phyloP scores from a whole-genome alignment of 2,797 vertebrate species.

The Dallia pectoralis region DNA sequence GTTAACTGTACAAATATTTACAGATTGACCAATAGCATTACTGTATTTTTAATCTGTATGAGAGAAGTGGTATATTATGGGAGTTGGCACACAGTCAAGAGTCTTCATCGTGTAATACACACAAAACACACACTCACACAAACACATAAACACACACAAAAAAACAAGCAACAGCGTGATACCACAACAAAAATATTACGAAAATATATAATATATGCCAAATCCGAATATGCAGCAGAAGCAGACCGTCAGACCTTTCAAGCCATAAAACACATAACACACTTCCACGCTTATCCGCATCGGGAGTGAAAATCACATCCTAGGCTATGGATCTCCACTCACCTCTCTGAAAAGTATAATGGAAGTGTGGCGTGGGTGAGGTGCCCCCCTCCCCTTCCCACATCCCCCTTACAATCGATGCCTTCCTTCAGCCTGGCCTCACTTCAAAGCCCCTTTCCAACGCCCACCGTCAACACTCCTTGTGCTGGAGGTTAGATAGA shows the following conservation, averaged over 20 bases:
- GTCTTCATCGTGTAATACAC: conserved; percentile 51
- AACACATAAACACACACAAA: conserved; percentile 28
- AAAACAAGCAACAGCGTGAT: conserved; percentile 34
- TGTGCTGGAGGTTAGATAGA: conserved; percentile 63
- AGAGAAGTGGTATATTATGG: conserved; percentile 41
- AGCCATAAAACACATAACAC: conserved; percentile 48
- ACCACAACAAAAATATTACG: conserved; percentile 31
- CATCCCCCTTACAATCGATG: conserved; percentile 68
- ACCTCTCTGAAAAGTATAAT: conserved; percentile 30
- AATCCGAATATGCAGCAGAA: conserved; percentile 47
- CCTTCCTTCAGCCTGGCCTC: conserved; percentile 69
- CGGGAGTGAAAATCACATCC: conserved; percentile 30
- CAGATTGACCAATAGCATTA: no score
- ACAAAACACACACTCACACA: conserved; percentile 12
- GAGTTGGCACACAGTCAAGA: conserved; percentile 57
- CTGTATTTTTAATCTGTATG: no score
- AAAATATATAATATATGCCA: neutral
- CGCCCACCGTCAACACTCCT: conserved; percentile 27
- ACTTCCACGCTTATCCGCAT: conserved; percentile 53
- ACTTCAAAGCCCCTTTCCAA: conserved; percentile 66
- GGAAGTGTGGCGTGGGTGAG: conserved; percentile 45
- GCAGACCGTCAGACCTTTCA: conserved; percentile 60
- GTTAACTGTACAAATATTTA: no score
- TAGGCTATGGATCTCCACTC: conserved; percentile 21
- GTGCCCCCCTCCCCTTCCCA: conserved; percentile 41